Evolutionary conservation across 2,113 vertebrate genomes (phyloP), one percentile per base, ranked within the genome.

Genomic region (Chloroceryle aenea): DNA sequence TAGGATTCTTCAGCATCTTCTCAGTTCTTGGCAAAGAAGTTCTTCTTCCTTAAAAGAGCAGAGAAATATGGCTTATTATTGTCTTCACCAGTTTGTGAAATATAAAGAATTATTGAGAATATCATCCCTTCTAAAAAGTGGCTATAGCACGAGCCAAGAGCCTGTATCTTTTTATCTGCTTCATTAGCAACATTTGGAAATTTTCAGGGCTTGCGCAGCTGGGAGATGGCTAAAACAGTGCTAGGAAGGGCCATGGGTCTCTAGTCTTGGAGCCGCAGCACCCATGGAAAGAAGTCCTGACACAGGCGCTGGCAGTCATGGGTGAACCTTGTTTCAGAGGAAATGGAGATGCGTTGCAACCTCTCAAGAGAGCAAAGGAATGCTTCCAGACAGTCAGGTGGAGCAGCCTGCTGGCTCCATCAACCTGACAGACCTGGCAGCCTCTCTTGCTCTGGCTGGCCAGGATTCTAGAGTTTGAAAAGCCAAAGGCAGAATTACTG

Each of bases 371-470:
- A 97, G 78, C 47, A 75, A 87, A 97, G 95, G 95, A 98, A 98
- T 97, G 93, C 94, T 97, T 97, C 96, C 97, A 98, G 97, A 98
- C 86, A 97, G 97, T 95, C 97, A 96, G 97, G 95, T 96, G 95
- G 96, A 97, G 85, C 91, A 76, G 97, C 90, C 96, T 96, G 93
- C 94, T 98, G 96, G 96, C 96, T 97, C 34, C 94, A 88, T 67
- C 80, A 89, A 90, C 93, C 90, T 83, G 93, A 93, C 0, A 74
- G 86, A 84, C 86, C 97, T 98, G 98, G 98, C 97, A 95, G 85
- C 52, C 68, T 81, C 68, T 96, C 42, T 58, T 80, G 91, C 32
- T 87, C 73, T 45, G 94, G 84, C 97, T 97, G 96, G 97, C 98
- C 86, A 48, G 78, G 69, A 92, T 95, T 96, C 97, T 96, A 91